A percentile compares a stretch with the other conserved stretches of the same genome.
Conservation (phyloP, 35 echinoderm and acorn worm species). For the Apostichopus japonicus region DNA sequence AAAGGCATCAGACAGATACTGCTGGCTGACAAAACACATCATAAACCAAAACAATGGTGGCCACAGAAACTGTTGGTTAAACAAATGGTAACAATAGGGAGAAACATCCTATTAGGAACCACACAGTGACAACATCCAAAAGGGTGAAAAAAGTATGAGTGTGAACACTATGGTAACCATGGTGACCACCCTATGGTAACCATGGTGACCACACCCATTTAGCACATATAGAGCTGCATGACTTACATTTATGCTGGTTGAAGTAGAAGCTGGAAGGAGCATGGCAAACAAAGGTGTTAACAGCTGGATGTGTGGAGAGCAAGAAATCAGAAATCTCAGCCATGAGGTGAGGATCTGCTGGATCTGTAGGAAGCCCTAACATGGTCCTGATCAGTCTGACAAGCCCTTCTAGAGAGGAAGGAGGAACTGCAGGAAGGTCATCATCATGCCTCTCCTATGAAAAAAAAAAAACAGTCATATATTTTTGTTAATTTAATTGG, state of each 20-base stretch:
- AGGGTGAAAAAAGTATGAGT: no score
- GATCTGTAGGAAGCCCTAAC: conserved; percentile 86
- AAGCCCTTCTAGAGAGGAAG: conserved; percentile 46
- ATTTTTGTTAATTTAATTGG: no score
- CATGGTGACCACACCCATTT: no score
- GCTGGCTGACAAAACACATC: no score
- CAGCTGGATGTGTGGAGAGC: conserved; percentile 85
- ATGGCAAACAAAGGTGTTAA: conserved; percentile 97
- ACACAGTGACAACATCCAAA: no score
- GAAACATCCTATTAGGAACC: no score
- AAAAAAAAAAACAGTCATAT: neutral
- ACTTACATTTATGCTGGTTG: conserved; percentile 76
- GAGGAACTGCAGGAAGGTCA: conserved; percentile 67
- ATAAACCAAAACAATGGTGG: no score
- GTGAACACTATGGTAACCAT: no score
- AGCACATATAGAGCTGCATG: neutral
- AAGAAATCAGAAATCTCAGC: conserved; percentile 94
- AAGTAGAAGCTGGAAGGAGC: conserved; percentile 98
- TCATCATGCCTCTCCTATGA: conserved; percentile 86
- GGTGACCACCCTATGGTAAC: no score
- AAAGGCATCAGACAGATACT: no score
- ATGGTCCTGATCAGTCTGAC: conserved; percentile 78
- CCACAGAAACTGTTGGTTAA: no score
- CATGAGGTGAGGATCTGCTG: conserved; percentile 81
- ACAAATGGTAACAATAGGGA: no score